Conservation (phyloP, 2,888 invertebrate species). For the Isoperla grammatica region DNA sequence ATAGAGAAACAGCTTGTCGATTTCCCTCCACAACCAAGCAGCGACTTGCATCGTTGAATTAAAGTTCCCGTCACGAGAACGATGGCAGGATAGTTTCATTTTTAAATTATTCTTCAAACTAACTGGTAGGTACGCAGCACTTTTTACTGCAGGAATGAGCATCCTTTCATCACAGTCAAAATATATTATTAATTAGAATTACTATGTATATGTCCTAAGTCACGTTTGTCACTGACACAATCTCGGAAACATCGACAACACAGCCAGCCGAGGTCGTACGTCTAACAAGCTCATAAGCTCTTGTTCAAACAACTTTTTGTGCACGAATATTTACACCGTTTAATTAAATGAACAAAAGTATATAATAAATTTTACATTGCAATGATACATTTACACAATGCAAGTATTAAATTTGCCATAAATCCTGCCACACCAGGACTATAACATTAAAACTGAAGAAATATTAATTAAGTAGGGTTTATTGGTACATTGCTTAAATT, state of each 20-base stretch:
- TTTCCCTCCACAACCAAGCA: conserved; percentile 24
- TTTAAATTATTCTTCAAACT: background rate
- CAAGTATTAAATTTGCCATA: background rate
- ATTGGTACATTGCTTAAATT: background rate
- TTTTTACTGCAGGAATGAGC: conserved; percentile 31
- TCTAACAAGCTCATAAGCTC: background rate
- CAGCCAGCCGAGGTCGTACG: background rate
- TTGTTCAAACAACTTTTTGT: too few relatives aligned
- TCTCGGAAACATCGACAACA: background rate
- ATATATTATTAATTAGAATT: conserved; percentile 25
- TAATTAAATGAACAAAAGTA: background rate
- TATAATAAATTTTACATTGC: background rate
- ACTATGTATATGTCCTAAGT: conserved; percentile 6
- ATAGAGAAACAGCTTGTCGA: conserved; percentile 9
- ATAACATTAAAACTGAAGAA: too few relatives aligned
- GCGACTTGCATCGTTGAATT: conserved; percentile 8
- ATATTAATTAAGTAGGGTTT: too few relatives aligned
- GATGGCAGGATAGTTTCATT: conserved; percentile 28
- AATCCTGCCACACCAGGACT: too few relatives aligned
- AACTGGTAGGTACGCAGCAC: conserved; percentile 20
- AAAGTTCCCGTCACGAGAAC: conserved; percentile 24
- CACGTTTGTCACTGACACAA: background rate
- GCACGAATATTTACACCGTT: too few relatives aligned
- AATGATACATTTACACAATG: background rate
- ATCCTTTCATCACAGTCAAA: conserved; percentile 33